Evolutionary conservation across 2,113 vertebrate species (phyloP).

Genomic region (Arvicanthis niloticus): DNA sequence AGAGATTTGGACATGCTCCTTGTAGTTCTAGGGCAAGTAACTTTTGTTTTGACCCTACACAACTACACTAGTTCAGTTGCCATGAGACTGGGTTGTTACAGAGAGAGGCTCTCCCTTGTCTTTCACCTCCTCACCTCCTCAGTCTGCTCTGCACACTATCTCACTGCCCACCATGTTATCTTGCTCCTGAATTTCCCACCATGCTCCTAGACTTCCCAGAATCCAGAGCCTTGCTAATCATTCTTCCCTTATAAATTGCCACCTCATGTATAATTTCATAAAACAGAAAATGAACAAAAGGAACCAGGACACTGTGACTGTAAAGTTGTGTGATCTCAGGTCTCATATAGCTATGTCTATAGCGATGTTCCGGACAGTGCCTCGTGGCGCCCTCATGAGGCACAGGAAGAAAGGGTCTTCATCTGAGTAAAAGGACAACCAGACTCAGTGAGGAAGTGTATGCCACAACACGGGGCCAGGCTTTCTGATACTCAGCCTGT

Average conservation of each 20-base stretch:
- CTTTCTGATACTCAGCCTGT: neutral
- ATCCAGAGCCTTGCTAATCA: neutral
- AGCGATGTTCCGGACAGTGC: neutral
- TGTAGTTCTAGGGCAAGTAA: conserved; percentile 59
- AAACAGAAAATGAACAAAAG: neutral
- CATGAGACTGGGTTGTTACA: neutral
- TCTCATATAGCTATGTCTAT: no score
- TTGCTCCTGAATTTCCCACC: neutral
- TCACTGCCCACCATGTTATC: neutral
- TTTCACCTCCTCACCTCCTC: no score
- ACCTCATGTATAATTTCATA: neutral
- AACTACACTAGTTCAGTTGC: neutral
- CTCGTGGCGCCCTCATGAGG: neutral
- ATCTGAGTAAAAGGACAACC: neutral
- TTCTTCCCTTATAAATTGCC: neutral
- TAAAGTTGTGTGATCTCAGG: neutral
- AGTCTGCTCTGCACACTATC: neutral
- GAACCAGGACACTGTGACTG: neutral
- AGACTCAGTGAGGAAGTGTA: neutral
- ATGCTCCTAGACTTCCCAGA: neutral
- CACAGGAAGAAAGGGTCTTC: neutral
- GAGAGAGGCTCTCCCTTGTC: no score
- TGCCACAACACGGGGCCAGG: neutral
- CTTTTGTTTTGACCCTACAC: conserved; percentile 54
- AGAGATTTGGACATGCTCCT: conserved; percentile 47